Evolutionary conservation across 2,888 invertebrate species (phyloP).

Genomic region (Omphaloscelis lunosa): DNA sequence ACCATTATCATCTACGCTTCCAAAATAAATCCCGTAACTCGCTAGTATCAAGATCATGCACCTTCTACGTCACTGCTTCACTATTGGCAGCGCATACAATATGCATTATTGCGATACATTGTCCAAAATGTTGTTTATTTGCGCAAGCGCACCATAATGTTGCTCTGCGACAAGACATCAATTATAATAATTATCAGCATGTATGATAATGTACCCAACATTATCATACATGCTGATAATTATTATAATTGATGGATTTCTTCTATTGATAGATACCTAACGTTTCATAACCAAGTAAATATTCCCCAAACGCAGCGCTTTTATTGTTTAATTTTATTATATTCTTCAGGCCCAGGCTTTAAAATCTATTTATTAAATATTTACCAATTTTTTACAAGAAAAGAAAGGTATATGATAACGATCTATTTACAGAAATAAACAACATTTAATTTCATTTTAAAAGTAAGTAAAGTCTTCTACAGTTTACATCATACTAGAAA

Average conservation of each 20-base stretch:
- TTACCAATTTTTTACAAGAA: not conserved
- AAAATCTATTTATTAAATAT: not conserved
- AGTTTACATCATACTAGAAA: not conserved
- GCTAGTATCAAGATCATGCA: slow-evolving; percentile 75
- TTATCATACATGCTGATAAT: slow-evolving; percentile 44
- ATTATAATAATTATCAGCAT: no score
- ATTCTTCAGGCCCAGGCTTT: not conserved
- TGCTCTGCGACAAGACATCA: slow-evolving; percentile 69
- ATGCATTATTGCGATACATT: slow-evolving; percentile 83
- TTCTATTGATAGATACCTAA: not conserved
- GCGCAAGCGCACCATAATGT: slow-evolving; percentile 77
- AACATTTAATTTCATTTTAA: not conserved
- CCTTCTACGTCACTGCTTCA: slow-evolving; percentile 35
- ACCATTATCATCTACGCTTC: not conserved
- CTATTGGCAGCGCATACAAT: slow-evolving; percentile 81
- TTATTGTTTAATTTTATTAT: not conserved
- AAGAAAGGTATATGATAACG: not conserved
- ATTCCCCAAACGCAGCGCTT: not conserved
- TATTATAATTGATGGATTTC: slow-evolving; percentile 19
- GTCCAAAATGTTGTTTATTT: slow-evolving; percentile 82
- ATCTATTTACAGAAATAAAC: not conserved
- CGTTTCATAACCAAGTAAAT: not conserved
- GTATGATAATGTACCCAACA: no score
- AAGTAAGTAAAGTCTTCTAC: not conserved
- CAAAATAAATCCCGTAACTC: not conserved